Conservation (phyloP, 1,140 invertebrate genomes). For the Drosophila subobscura region DNA sequence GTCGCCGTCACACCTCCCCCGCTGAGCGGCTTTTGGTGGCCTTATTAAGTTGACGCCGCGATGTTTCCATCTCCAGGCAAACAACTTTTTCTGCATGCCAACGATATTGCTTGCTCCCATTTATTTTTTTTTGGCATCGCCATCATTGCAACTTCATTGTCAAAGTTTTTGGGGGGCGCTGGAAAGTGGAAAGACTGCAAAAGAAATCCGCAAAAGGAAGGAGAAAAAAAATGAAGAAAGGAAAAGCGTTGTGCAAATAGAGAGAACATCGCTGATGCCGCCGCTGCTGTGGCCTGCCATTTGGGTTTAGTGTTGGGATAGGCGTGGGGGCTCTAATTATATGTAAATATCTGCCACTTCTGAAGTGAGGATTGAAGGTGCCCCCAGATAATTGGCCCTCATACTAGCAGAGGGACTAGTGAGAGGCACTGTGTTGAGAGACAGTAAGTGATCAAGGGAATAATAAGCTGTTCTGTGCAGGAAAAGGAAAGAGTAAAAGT, state of each 20-base stretch:
- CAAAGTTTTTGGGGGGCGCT: slow-evolving; percentile 52
- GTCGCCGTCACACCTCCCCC: slow-evolving; percentile 24
- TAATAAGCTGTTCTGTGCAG: not conserved
- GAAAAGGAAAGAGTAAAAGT: slow-evolving; percentile 17
- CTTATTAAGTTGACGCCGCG: slow-evolving; percentile 77
- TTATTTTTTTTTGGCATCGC: slow-evolving; percentile 38
- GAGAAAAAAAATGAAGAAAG: slow-evolving; percentile 18
- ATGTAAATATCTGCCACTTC: slow-evolving; percentile 69
- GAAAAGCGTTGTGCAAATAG: slow-evolving; percentile 21
- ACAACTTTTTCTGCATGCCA: slow-evolving; percentile 71
- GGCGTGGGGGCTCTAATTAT: slow-evolving; percentile 60
- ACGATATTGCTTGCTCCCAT: slow-evolving; percentile 34
- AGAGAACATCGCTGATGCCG: slow-evolving; percentile 19
- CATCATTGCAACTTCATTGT: slow-evolving; percentile 76
- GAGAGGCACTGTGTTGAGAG: slow-evolving; percentile 11
- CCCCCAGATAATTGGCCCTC: slow-evolving; percentile 65
- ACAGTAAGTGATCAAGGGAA: slow-evolving; percentile 13
- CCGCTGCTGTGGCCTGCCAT: slow-evolving; percentile 35
- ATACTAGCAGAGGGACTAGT: slow-evolving; percentile 6
- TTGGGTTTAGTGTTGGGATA: slow-evolving; percentile 1
- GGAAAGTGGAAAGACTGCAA: slow-evolving; percentile 14
- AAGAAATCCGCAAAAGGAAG: slow-evolving; percentile 30
- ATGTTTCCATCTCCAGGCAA: slow-evolving; percentile 33
- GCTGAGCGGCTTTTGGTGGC: slow-evolving; percentile 60
- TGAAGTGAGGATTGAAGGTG: slow-evolving; percentile 47